These are phyloP conservation scores for Drosophila malerkotliana DNA, from an alignment of 1,140 invertebrate species.

Conservation along the genomic window DNA sequence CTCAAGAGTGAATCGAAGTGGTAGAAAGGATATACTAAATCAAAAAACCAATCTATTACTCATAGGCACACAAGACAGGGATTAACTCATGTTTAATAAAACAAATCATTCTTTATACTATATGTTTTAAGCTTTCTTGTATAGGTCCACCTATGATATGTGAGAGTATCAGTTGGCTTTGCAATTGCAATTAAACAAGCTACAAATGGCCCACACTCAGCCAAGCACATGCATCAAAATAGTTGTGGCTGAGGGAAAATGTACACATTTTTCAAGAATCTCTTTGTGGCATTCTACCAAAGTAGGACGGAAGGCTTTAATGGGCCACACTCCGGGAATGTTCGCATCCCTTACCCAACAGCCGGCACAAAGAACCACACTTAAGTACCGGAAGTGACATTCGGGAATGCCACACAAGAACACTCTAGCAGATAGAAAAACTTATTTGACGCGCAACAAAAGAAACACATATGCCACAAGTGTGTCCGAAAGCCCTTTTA, in stretches of 20 bases:
- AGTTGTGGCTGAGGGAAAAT: constrained; percentile 12
- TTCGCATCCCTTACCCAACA: constrained; percentile 2
- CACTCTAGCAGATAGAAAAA: neutral
- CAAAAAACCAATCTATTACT: too few species aligned
- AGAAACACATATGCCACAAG: constrained; percentile 27
- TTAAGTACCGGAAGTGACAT: constrained; percentile 63
- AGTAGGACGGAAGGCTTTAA: constrained; percentile 13
- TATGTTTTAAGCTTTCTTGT: too few species aligned
- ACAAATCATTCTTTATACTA: too few species aligned
- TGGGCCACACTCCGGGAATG: constrained; percentile 46
- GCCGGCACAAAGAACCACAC: constrained; percentile 35
- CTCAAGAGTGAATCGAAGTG: neutral
- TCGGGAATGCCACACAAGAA: constrained; percentile 55
- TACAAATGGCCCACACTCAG: constrained; percentile 24
- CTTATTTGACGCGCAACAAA: constrained; percentile 13
- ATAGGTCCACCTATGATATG: neutral
- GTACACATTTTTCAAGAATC: constrained; percentile 22
- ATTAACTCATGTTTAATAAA: too few species aligned
- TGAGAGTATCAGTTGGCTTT: constrained; percentile 28
- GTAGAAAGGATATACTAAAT: neutral
- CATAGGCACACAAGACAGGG: too few species aligned
- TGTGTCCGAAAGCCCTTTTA: constrained; percentile 10
- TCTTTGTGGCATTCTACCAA: neutral
- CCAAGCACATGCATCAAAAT: constrained; percentile 34
- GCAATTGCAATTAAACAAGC: constrained; percentile 51